phyloP scores from a whole-genome alignment of 1,140 invertebrate species.

The Dinothrombium tinctorium region DNA sequence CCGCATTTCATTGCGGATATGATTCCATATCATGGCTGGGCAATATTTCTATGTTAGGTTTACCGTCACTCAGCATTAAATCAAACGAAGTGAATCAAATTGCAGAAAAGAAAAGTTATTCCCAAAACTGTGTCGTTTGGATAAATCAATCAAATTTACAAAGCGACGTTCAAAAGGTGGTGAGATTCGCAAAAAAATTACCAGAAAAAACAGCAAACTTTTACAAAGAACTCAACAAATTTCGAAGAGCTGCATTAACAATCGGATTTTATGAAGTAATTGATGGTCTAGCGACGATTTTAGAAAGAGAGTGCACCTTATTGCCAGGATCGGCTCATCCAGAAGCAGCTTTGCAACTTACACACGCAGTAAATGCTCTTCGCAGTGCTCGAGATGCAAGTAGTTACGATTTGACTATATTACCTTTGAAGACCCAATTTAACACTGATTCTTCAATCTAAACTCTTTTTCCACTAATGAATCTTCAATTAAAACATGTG shows the following conservation, averaged over 20 bases:
- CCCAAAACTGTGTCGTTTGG: conserved; percentile 56
- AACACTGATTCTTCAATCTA: background rate
- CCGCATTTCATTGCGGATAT: conserved; percentile 46
- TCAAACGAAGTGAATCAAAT: conserved; percentile 35
- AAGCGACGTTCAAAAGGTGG: conserved; percentile 86
- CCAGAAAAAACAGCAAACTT: conserved; percentile 87
- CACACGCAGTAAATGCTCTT: conserved; percentile 53
- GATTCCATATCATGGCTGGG: conserved; percentile 72
- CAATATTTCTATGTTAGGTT: conserved; percentile 26
- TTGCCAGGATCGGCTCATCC: conserved; percentile 50
- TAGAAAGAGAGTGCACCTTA: conserved; percentile 66
- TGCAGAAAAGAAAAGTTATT: conserved; percentile 55
- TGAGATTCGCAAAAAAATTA: conserved; percentile 74
- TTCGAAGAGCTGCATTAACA: conserved; percentile 61
- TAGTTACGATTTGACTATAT: background rate
- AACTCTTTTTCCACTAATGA: background rate
- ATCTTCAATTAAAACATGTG: no score
- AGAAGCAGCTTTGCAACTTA: conserved; percentile 65
- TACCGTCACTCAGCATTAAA: conserved; percentile 24
- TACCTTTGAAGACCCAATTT: background rate
- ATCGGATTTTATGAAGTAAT: conserved; percentile 45
- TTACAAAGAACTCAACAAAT: conserved; percentile 82
- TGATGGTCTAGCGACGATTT: conserved; percentile 31
- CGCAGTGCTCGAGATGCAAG: conserved; percentile 24
- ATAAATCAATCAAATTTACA: conserved; percentile 65